Evolutionary conservation across 2,797 vertebrate species (phyloP), one percentile per base, ranked within the genome.

Genomic region (Numenius phaeopus): DNA sequence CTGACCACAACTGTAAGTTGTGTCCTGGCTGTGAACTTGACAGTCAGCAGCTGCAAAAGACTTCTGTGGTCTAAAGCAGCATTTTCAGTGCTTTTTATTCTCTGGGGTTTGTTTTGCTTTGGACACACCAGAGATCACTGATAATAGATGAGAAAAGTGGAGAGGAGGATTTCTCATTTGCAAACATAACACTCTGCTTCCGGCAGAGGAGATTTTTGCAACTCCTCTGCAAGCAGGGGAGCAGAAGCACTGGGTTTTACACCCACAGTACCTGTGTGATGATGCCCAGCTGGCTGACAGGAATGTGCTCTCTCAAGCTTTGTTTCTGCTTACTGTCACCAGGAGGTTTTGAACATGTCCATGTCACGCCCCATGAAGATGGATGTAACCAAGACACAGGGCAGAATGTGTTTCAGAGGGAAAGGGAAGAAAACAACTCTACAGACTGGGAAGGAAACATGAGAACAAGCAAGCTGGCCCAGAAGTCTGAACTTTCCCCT

Each of bases 21-120:
- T 71, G 76, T 93, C 52, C 86, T 22, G 4, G 49, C 83, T 86
- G 85, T 94, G 89, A 97, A 95, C 92, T 67, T 23, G 16, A 18
- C 30, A 50, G 76, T 49, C 82, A 95, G 72, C 71, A 90, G 79
- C 72, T 87, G 29, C 40, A 59, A 44, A 88, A 87, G 59, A 7
- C 26, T 77, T 80, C 50, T 57, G 80, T 49, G 54, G 71, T 81
- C 58, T 84, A 84, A 86, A 92, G 67, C n/a, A 86, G 64, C 24
- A 27, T 69, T 90, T 78, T 77, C 44, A 72, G 39, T 57, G 14
- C 26, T 80, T 87, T 93, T 86, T 81, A 22, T 87, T 83, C 83
- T 89, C 71, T 34, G 46, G 58, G 42, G 57, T 94, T 96, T 95
- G 73, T 92, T 91, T 85, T 55, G 34, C 46, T 90, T 80, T 87